Evolutionary conservation across 64 coral and sea anemone genomes (phyloP).

Genomic region (Pocillopora verrucosa): DNA sequence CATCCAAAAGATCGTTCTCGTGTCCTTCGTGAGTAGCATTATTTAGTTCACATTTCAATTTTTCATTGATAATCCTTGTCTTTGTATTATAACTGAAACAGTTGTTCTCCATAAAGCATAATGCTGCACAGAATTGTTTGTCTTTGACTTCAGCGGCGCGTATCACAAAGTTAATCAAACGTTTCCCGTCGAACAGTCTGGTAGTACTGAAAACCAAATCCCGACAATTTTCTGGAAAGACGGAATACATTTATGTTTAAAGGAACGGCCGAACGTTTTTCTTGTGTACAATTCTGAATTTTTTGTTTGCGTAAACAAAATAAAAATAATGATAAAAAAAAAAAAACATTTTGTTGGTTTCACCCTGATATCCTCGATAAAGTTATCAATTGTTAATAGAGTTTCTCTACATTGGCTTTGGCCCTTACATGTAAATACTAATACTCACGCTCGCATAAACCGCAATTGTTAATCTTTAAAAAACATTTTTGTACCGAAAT

Average conservation of each 20-base stretch:
- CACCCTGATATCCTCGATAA: too few relatives aligned
- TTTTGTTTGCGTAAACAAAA: too few relatives aligned
- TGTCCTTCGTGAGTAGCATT: background rate
- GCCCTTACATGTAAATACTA: too few relatives aligned
- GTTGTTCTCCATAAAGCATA: background rate
- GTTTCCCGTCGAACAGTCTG: background rate
- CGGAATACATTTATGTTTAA: background rate
- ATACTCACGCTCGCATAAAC: too few relatives aligned
- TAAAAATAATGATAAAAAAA: too few relatives aligned
- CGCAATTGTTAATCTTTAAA: too few relatives aligned
- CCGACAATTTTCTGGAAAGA: background rate
- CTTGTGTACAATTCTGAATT: too few relatives aligned
- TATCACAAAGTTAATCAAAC: background rate
- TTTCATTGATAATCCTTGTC: background rate
- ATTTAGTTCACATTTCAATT: background rate
- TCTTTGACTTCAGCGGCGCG: background rate
- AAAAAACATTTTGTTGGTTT: too few relatives aligned
- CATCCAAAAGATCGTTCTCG: background rate
- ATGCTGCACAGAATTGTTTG: background rate
- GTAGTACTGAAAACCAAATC: background rate
- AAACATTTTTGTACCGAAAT: too few relatives aligned
- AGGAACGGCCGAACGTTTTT: too few relatives aligned
- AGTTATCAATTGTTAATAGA: too few relatives aligned
- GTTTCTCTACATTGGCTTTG: too few relatives aligned
- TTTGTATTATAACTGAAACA: constrained; percentile 21